A percentile compares a stretch with the other conserved stretches of the same genome.
Conservation (phyloP, 2,797 vertebrate genomes). For the Cottoperca gobio region DNA sequence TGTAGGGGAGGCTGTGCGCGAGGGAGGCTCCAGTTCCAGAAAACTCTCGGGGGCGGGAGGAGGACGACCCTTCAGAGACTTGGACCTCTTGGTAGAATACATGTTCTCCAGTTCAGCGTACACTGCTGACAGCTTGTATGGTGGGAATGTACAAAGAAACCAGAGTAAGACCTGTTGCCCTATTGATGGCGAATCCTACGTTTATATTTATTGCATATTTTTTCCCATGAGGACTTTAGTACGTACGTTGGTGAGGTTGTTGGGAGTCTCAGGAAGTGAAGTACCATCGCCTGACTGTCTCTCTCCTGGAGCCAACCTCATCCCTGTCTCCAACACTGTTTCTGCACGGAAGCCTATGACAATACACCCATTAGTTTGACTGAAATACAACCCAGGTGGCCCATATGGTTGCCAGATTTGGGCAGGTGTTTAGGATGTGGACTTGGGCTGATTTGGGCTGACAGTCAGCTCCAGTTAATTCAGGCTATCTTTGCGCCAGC, state of each 20-base stretch:
- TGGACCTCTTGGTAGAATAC: conserved; percentile 90
- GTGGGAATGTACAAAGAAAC: conserved; percentile 52
- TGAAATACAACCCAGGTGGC: not conserved
- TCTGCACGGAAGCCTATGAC: conserved; percentile 83
- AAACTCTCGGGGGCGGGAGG: conserved; percentile 86
- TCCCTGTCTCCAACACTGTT: conserved; percentile 86
- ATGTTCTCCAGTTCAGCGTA: conserved; percentile 95
- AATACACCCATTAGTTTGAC: not conserved
- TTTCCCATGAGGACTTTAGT: conserved; percentile 1
- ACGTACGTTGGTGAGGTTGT: conserved; percentile 96
- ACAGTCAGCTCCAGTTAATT: not conserved
- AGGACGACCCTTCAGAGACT: conserved; percentile 85
- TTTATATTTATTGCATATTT: not conserved
- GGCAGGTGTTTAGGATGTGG: not conserved
- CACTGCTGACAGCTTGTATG: conserved; percentile 91
- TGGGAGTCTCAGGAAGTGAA: conserved; percentile 96
- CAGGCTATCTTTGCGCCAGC: not conserved
- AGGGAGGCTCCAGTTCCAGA: conserved; percentile 79
- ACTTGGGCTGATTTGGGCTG: not conserved
- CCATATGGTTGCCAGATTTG: not conserved
- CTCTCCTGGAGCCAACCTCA: conserved; percentile 93
- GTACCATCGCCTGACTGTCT: conserved; percentile 97
- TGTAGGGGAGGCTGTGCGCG: conserved; percentile 76
- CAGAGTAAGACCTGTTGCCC: conserved; percentile 32
- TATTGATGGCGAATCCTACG: not conserved